phyloP scores from a whole-genome alignment of 2,113 vertebrate species.

The Triplophysa tibetana region DNA sequence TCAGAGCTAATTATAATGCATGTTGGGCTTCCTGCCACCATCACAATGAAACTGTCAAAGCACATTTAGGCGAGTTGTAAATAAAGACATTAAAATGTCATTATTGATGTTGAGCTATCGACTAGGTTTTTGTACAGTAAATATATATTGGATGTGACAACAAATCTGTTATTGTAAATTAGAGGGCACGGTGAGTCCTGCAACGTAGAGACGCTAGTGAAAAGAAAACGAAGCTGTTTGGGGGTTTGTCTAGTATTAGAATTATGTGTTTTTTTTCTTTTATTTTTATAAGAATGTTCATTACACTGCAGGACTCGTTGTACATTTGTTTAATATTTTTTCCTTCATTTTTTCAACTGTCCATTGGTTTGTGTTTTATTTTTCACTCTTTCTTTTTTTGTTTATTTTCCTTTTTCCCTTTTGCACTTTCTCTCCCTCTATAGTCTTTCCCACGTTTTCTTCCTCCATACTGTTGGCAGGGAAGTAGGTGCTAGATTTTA shows the following conservation, averaged over 20 bases:
- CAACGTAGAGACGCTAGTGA: not conserved
- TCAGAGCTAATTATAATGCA: slow-evolving; percentile 50
- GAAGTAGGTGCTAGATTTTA: not conserved
- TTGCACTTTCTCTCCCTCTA: not conserved
- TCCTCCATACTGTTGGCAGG: not conserved
- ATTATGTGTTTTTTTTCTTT: not conserved
- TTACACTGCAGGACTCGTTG: not conserved
- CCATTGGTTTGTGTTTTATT: not conserved
- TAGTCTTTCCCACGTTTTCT: not conserved
- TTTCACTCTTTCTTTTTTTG: not conserved
- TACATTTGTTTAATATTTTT: not conserved
- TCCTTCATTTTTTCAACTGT: not conserved
- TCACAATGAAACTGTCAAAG: slow-evolving; percentile 52
- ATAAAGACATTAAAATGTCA: slow-evolving; percentile 49
- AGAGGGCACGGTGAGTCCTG: slow-evolving; percentile 9
- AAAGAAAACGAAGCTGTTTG: not conserved
- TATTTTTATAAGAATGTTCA: no score
- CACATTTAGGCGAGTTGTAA: slow-evolving; percentile 47
- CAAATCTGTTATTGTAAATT: slow-evolving; percentile 38
- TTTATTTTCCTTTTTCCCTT: not conserved
- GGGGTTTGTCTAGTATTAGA: not conserved
- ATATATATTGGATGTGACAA: slow-evolving; percentile 45
- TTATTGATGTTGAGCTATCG: slow-evolving; percentile 48
- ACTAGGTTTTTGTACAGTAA: slow-evolving; percentile 42
- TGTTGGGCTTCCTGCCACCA: slow-evolving; percentile 34